These are phyloP conservation scores for Pseudolycoriella hygida DNA, from an alignment of 2,888 invertebrate species.

Conservation along the genomic window DNA sequence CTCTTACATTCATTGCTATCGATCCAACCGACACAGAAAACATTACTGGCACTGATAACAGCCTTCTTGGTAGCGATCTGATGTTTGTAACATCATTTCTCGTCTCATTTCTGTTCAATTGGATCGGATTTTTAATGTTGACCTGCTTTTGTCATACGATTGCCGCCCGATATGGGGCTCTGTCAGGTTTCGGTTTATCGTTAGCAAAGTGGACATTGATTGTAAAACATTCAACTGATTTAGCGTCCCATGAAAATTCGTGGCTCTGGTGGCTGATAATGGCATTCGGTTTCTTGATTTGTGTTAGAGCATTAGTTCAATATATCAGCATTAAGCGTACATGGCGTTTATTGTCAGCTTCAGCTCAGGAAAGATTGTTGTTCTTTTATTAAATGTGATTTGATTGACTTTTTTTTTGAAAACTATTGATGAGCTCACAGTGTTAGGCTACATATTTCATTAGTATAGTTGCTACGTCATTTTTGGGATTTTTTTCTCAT, in stretches of 20 bases:
- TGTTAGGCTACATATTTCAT: too few relatives aligned
- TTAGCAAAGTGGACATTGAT: conserved; percentile 91
- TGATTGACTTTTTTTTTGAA: too few relatives aligned
- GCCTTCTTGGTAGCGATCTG: conserved; percentile 76
- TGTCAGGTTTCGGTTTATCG: conserved; percentile 83
- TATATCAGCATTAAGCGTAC: conserved; percentile 79
- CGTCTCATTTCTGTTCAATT: conserved; percentile 92
- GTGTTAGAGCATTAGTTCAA: conserved; percentile 70
- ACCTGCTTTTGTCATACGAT: conserved; percentile 92
- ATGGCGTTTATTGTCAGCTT: conserved; percentile 71
- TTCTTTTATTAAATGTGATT: conserved; percentile 54
- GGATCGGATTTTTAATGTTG: conserved; percentile 73
- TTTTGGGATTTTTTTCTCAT: too few relatives aligned
- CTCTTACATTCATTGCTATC: conserved; percentile 56
- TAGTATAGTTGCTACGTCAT: too few relatives aligned
- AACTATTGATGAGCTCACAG: too few relatives aligned
- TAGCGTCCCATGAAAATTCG: conserved; percentile 72
- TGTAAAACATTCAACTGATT: conserved; percentile 76
- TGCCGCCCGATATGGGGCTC: conserved; percentile 80
- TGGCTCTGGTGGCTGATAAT: conserved; percentile 89
- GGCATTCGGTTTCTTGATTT: conserved; percentile 76
- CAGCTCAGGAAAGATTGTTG: conserved; percentile 69
- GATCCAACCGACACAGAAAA: conserved; percentile 51
- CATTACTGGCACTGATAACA: conserved; percentile 50
- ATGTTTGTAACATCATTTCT: conserved; percentile 88